These are phyloP conservation scores for Falcaria lacertinaria DNA, from an alignment of 2,888 invertebrate genomes.

Conservation along the genomic window DNA sequence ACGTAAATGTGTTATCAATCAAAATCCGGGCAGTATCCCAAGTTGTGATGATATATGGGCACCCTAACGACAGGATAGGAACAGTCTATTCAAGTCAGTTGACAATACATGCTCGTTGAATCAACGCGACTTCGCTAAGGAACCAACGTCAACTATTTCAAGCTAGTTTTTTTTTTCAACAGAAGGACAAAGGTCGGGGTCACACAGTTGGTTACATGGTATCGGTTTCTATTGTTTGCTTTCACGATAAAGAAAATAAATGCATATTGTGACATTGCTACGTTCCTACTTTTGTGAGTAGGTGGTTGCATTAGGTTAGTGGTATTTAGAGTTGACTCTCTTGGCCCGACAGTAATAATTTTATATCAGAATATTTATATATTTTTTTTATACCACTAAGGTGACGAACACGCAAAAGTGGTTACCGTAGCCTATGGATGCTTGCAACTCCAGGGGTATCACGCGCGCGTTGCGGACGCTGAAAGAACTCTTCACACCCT, in stretches of 20 bases:
- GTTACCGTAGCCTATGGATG: no score
- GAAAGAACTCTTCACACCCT: no score
- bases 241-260: neutral
- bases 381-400: no score
- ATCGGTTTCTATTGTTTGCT: neutral
- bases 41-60: conserved; percentile 18
- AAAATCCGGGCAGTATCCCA: conserved; percentile 2
- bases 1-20: conserved; percentile 2
- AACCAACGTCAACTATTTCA: conserved; percentile 23
- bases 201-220: neutral
- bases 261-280: no score
- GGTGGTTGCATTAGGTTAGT: no score
- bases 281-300: no score
- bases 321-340: no score
- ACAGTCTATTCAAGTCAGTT: conserved; percentile 42
- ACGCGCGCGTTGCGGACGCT: no score
- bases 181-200: neutral
- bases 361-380: no score
- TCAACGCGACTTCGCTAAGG: conserved; percentile 35
- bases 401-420: no score
- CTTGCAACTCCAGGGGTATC: no score
- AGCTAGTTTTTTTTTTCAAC: conserved; percentile 4
- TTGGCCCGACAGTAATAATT: no score
- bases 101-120: conserved; percentile 45
- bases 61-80: conserved; percentile 26